phyloP scores from a whole-genome alignment of 2,113 vertebrate genomes.

The Acrocephalus arundinaceus region DNA sequence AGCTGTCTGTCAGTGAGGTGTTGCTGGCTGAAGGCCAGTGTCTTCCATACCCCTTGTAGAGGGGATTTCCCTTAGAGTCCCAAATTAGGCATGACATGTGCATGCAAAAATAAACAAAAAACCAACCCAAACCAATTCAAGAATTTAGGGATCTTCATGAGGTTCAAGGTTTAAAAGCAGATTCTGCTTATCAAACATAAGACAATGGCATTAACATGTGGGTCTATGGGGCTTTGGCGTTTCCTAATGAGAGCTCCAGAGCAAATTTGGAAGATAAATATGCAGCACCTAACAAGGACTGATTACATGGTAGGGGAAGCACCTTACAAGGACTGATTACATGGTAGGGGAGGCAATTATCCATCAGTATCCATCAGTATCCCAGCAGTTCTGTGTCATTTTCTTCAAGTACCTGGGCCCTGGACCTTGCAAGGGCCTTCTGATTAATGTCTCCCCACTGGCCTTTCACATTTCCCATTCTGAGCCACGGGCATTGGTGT shows the following conservation, averaged over 20 bases:
- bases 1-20: background rate
- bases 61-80: constrained; percentile 22
- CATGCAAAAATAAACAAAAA: background rate
- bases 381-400: background rate
- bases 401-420: background rate
- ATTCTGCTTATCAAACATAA: background rate
- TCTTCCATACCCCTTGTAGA: background rate
- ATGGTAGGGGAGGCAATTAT: background rate
- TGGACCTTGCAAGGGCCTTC: background rate
- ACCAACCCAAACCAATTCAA: background rate
- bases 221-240: background rate
- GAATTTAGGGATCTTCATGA: background rate
- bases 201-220: background rate
- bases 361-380: background rate
- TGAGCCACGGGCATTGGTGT: background rate
- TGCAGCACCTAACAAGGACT: background rate
- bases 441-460: background rate
- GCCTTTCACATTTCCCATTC: background rate
- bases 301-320: background rate
- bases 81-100: background rate
- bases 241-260: background rate
- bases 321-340: background rate
- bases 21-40: background rate
- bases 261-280: background rate
- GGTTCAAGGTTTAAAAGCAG: background rate